phyloP scores from a whole-genome alignment of 2,113 vertebrate genomes.

The Lathamus discolor region DNA sequence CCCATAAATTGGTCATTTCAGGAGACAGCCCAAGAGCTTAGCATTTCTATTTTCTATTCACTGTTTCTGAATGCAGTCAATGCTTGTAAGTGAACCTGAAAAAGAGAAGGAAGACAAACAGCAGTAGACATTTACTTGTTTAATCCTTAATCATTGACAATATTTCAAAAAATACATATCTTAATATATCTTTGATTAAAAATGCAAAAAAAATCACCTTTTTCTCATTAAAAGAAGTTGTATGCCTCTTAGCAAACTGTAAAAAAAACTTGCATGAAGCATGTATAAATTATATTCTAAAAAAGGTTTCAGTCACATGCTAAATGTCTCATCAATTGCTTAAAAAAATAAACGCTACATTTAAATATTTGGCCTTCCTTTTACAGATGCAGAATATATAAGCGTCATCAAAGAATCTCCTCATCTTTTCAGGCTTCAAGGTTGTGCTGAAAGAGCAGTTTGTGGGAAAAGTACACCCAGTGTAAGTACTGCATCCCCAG shows the following conservation, averaged over 20 bases:
- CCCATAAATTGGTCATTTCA: not conserved
- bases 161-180: not conserved
- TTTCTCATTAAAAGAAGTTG: not conserved
- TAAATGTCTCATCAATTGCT: not conserved
- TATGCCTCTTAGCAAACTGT: not conserved
- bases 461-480: not conserved
- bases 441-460: not conserved
- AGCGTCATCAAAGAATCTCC: not conserved
- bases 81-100: not conserved
- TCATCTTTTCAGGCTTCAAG: not conserved
- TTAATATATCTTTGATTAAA: not conserved
- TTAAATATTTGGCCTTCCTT: not conserved
- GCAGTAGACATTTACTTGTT: not conserved
- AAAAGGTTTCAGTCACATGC: not conserved
- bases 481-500: not conserved
- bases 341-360: not conserved
- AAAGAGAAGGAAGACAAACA: not conserved
- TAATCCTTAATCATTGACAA: not conserved
- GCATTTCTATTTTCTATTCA: not conserved
- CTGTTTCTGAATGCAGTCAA: not conserved
- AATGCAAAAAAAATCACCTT: not conserved
- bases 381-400: not conserved
- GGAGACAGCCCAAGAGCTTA: not conserved
- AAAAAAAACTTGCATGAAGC: not conserved
- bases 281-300: not conserved